phyloP scores from a whole-genome alignment of 2,888 invertebrate species.

The Hirtodrosophila duncani region DNA sequence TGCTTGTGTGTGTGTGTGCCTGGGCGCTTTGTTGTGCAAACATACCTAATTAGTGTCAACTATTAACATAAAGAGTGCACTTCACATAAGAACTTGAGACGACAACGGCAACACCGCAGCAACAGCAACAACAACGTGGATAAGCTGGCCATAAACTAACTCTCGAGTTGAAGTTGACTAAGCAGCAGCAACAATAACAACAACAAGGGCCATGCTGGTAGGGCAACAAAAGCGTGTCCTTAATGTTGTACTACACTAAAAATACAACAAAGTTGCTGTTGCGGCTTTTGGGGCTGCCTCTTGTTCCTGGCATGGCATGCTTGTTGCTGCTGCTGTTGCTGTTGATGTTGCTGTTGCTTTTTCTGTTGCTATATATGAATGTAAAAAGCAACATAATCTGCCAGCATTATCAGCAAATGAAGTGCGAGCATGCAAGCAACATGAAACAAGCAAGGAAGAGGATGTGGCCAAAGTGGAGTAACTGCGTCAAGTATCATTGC shows the following conservation, averaged over 20 bases:
- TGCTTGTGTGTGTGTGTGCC: conserved; percentile 19
- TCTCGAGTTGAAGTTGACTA: conserved; percentile 58
- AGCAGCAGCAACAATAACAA: conserved; percentile 47
- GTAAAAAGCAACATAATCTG: conserved; percentile 37
- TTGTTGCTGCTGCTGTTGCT: conserved; percentile 8
- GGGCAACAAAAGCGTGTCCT: conserved; percentile 40
- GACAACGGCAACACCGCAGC: conserved; percentile 34
- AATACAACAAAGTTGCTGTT: conserved; percentile 37
- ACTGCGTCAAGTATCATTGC: conserved; percentile 50
- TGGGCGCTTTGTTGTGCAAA: conserved; percentile 66
- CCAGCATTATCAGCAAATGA: conserved; percentile 60
- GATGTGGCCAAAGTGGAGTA: not conserved
- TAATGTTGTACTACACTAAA: conserved; percentile 38
- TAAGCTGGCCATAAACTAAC: conserved; percentile 59
- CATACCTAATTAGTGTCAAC: conserved; percentile 71
- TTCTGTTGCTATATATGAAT: conserved; percentile 5
- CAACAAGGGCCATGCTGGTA: not conserved
- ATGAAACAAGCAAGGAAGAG: not conserved
- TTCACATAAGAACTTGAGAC: conserved; percentile 70
- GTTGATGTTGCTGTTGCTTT: conserved; percentile 1
- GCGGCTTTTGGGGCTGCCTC: conserved; percentile 19
- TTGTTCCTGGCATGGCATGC: too few species aligned
- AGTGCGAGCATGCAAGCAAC: conserved; percentile 36
- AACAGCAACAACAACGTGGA: conserved; percentile 24
- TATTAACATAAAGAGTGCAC: conserved; percentile 72